phyloP scores from a whole-genome alignment of 2,113 vertebrate species.

The Colistium nudipinnis region DNA sequence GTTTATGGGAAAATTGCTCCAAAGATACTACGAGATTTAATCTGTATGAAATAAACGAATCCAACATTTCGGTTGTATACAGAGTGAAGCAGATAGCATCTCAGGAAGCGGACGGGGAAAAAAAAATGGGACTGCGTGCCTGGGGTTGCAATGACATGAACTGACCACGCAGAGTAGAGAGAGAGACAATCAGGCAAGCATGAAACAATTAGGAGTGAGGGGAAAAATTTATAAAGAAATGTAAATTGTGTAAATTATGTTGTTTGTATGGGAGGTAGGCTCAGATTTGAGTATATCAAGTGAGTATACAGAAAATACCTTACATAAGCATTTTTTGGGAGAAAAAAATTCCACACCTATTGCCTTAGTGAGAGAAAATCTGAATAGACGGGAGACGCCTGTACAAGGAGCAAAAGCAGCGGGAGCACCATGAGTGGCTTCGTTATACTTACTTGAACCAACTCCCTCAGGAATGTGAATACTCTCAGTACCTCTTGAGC shows the following conservation, averaged over 20 bases:
- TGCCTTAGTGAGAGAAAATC: constrained; percentile 7
- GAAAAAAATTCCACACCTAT: not conserved
- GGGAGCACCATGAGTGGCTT: not conserved
- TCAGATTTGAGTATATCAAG: not conserved
- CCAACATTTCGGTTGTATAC: constrained; percentile 63
- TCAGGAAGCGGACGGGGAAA: constrained; percentile 26
- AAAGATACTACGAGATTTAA: constrained; percentile 67
- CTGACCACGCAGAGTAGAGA: constrained; percentile 2
- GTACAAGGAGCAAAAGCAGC: not conserved
- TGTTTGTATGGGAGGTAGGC: not conserved
- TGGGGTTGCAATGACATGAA: constrained; percentile 56
- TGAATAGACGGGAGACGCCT: too few relatives aligned
- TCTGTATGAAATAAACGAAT: constrained; percentile 74
- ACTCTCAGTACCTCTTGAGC: not conserved
- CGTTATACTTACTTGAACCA: not conserved
- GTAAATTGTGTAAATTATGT: not conserved
- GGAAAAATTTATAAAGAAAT: constrained; percentile 8
- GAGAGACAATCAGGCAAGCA: not conserved
- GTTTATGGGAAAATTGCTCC: constrained; percentile 64
- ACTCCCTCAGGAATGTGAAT: constrained; percentile 4
- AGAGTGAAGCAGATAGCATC: constrained; percentile 64
- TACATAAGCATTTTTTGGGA: too few relatives aligned
- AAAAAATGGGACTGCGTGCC: constrained; percentile 62
- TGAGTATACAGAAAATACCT: too few relatives aligned
- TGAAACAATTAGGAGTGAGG: not conserved